A percentile compares a stretch with the other conserved stretches of the same genome.
Conservation (phyloP, 2,888 invertebrate genomes). For the Agrenia bidenticulata region DNA sequence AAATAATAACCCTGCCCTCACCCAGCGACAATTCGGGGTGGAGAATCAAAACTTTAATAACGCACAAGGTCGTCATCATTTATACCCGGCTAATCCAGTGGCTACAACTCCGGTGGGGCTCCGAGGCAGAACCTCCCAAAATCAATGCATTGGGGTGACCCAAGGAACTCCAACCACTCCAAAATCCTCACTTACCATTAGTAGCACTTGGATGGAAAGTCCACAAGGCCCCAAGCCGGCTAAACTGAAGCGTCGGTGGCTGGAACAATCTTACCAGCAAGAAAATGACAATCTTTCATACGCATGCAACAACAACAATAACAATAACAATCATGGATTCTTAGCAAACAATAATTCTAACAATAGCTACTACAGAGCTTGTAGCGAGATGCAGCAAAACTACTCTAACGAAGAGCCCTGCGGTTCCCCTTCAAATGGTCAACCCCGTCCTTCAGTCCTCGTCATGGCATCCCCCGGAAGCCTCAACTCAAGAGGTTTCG, state of each 20-base stretch:
- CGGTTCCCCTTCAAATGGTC: not conserved
- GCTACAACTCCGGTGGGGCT: conserved; percentile 18
- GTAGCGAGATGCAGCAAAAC: not conserved
- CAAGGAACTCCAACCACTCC: conserved; percentile 27
- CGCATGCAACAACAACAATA: conserved; percentile 19
- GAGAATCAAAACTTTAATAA: conserved; percentile 13
- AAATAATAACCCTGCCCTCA: not conserved
- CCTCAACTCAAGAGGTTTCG: not conserved
- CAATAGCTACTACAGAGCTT: conserved; percentile 13
- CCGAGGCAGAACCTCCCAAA: conserved; percentile 37
- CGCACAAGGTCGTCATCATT: not conserved
- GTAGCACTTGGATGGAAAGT: conserved; percentile 15
- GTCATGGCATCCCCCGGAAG: conserved; percentile 49
- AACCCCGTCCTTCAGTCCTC: conserved; percentile 50
- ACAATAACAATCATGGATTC: conserved; percentile 18
- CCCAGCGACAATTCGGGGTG: conserved; percentile 3
- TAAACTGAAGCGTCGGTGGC: conserved; percentile 51
- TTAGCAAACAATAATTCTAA: conserved; percentile 30
- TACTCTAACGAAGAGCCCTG: not conserved
- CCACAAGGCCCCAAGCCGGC: conserved; percentile 33
- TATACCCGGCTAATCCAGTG: not conserved
- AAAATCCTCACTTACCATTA: conserved; percentile 25
- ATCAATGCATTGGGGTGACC: conserved; percentile 34
- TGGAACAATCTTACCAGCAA: conserved; percentile 37
- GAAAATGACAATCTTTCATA: conserved; percentile 24